Percentiles rank a stretch among this genome's conserved stretches.
These are phyloP conservation scores for Cyprinodon variegatus DNA, from an alignment of 2,113 vertebrate genomes.

Conservation along the genomic window DNA sequence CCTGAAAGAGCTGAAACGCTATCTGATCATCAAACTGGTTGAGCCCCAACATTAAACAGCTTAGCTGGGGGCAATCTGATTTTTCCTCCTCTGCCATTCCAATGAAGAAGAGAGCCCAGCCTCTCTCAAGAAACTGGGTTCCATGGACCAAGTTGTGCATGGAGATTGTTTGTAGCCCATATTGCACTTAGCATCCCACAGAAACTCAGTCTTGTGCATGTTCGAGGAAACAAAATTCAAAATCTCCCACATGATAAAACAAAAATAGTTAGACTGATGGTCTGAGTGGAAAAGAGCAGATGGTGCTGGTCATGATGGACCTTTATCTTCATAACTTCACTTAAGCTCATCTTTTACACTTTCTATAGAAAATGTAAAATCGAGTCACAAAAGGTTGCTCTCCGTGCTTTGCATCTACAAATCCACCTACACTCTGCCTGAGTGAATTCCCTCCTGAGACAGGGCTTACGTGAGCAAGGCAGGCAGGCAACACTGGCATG, in stretches of 20 bases:
- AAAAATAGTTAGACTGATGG: conserved; percentile 1
- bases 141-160: no score
- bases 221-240: not conserved
- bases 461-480: conserved; percentile 67
- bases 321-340: conserved; percentile 10
- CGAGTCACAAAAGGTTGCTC: conserved; percentile 67
- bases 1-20: no score
- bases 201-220: not conserved
- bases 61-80: no score
- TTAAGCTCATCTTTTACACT: conserved; percentile 34
- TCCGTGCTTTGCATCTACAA: conserved; percentile 57
- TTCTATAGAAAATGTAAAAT: conserved; percentile 54
- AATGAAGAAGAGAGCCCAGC: no score
- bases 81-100: no score
- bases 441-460: conserved; percentile 73
- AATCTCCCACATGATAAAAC: not conserved
- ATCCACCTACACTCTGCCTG: conserved; percentile 71
- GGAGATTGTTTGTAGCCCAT: no score
- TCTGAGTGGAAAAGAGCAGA: not conserved
- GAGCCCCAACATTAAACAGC: no score
- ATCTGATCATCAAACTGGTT: no score
- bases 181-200: no score
- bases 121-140: no score
- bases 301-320: conserved; percentile 15
- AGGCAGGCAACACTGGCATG: conserved; percentile 60